These are phyloP conservation scores for Orientallactaga sibirica DNA, from an alignment of 2,797 vertebrate species.

Conservation along the genomic window DNA sequence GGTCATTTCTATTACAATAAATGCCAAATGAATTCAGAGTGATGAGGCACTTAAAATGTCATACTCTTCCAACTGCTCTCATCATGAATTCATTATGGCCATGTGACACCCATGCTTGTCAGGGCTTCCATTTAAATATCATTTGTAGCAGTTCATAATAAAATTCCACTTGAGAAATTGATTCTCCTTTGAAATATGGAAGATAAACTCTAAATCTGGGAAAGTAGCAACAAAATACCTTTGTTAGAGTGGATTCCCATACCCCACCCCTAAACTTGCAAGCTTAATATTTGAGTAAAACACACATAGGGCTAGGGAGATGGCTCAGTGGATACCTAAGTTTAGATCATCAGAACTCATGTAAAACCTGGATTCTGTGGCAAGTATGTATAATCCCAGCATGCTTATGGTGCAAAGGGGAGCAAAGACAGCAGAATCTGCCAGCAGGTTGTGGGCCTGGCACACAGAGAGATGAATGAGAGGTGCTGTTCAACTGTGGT, in stretches of 20 bases:
- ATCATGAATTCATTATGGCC: conserved; percentile 69
- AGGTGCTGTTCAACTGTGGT: too few species aligned
- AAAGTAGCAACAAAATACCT: not conserved
- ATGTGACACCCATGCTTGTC: conserved; percentile 67
- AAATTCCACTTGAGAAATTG: conserved; percentile 67
- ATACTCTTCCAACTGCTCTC: conserved; percentile 50
- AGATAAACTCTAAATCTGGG: conserved; percentile 62
- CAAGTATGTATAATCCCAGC: too few species aligned
- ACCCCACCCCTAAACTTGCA: not conserved
- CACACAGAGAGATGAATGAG: too few species aligned
- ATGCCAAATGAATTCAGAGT: conserved; percentile 78
- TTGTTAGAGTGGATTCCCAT: not conserved
- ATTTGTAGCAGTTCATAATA: conserved; percentile 60
- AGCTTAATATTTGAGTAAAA: conserved; percentile 33
- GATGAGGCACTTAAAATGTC: conserved; percentile 72
- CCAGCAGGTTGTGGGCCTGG: too few species aligned
- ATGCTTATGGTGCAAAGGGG: too few species aligned
- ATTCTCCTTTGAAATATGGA: conserved; percentile 32
- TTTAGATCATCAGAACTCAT: too few species aligned
- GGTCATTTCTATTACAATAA: conserved; percentile 77
- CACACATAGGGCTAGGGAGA: not conserved
- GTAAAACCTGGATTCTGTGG: too few species aligned
- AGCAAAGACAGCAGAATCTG: too few species aligned
- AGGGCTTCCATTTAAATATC: conserved; percentile 68
- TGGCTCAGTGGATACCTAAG: too few species aligned